Evolutionary conservation across 2,113 vertebrate species (phyloP), one percentile per base, ranked within the genome.

Genomic region (Aplodontia rufa): DNA sequence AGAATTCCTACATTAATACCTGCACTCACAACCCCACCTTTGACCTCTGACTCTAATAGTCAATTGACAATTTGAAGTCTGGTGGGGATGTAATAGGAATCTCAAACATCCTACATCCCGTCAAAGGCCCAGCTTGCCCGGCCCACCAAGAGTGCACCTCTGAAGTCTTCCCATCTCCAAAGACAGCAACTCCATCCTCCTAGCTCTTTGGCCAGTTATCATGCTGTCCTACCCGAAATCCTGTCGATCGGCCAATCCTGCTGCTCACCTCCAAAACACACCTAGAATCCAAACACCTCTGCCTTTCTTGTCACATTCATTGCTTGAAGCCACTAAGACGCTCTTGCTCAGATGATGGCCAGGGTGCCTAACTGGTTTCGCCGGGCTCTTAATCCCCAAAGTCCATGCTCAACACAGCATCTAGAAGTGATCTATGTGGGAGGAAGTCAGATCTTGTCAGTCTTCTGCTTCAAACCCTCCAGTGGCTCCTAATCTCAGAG

Each of bases 141-240:
- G 6, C 45, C 32, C 49, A 74, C 42, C 35, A 28, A 26, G 5
- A 19, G 6, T 3, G 30, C 72, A 37, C 60, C 66, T 13, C 82
- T 3, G 1, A 82, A 72, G 76, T 19, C n/a, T 32, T 42, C 51
- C 42, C 60, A 22, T 45, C 51, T 72, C 90, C 12, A 8, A 3
- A 24, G 49, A 51, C 0, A 3, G 45, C n/a, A 32, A 3, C 81
- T 32, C 14, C 14, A 2, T 37, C 72, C 64, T 79, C 28, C 37
- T n/a, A 40, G 32, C 0, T 0, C 45, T 45, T 35, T 14, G 55
- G 82, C 51, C 14, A 60, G n/a, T 32, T 42, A 22, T 10, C 1
- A 40, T 6, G 32, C 28, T 32, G 16, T 45, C 49, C 26, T n/a
- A 40, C 42, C 26, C 32, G 37, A 26, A 11, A 40, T 17, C 60